Conservation (phyloP, 2,888 invertebrate species). For the Caenorhabditis sp. region DNA sequence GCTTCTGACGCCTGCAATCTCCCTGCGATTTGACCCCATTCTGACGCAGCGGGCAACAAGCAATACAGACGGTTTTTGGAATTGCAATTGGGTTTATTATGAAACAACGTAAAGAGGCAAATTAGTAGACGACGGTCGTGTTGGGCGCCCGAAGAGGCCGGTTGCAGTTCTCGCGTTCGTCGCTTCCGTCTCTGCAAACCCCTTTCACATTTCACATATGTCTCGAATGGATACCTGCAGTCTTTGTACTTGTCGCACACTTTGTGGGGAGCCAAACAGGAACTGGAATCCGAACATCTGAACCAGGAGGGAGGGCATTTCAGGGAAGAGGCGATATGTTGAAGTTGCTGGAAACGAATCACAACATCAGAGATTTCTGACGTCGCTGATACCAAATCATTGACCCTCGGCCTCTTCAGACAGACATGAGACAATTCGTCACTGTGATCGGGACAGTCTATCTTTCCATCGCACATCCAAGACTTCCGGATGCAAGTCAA, state of each 20-base stretch:
- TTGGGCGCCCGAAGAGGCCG: slow-evolving; percentile 3
- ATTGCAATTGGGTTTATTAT: slow-evolving; percentile 45
- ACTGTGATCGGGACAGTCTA: slow-evolving; percentile 65
- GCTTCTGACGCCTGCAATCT: slow-evolving; percentile 21
- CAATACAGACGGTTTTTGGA: slow-evolving; percentile 41
- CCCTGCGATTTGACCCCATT: slow-evolving; percentile 40
- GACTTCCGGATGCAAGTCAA: slow-evolving; percentile 62
- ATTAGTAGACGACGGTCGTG: slow-evolving; percentile 40
- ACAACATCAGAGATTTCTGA: not conserved
- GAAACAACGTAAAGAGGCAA: slow-evolving; percentile 24
- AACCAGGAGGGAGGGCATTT: slow-evolving; percentile 66
- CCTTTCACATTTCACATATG: no score
- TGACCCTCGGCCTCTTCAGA: slow-evolving; percentile 41
- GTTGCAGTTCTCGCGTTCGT: slow-evolving; percentile 60
- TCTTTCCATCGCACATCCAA: slow-evolving; percentile 67
- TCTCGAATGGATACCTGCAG: slow-evolving; percentile 42
- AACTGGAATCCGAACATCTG: slow-evolving; percentile 59
- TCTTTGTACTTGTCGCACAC: slow-evolving; percentile 63
- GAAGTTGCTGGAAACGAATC: slow-evolving; percentile 33
- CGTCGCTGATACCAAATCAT: slow-evolving; percentile 22
- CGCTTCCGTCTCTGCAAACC: slow-evolving; percentile 64
- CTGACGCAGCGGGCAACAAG: slow-evolving; percentile 33
- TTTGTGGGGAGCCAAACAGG: slow-evolving; percentile 51
- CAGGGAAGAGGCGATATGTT: slow-evolving; percentile 28
- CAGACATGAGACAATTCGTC: slow-evolving; percentile 63